Evolutionary conservation across 2,113 vertebrate species (phyloP).

Genomic region (Tragelaphus strepsiceros): DNA sequence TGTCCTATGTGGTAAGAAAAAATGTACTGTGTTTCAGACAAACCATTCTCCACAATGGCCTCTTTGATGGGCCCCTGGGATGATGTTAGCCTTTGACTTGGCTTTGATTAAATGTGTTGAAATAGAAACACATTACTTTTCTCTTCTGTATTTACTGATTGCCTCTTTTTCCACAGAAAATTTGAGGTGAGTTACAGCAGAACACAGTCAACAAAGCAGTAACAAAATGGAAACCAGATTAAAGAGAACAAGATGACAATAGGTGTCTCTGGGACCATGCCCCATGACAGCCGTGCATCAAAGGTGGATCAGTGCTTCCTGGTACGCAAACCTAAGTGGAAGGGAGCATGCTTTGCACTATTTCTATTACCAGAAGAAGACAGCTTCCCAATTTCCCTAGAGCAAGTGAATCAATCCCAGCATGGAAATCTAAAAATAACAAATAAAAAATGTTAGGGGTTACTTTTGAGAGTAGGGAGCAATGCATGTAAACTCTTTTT

Average conservation of each 20-base stretch:
- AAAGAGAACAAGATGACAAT: not conserved
- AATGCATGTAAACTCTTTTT: not conserved
- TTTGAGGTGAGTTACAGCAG: not conserved
- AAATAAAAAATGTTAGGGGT: not conserved
- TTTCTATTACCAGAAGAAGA: not conserved
- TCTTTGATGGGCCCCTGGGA: not conserved
- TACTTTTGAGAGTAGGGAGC: not conserved
- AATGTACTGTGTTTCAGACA: not conserved
- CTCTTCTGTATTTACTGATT: not conserved
- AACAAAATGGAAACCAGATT: not conserved
- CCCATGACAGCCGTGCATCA: not conserved
- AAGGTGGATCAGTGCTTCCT: not conserved
- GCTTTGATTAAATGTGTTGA: not conserved
- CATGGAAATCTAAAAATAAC: not conserved
- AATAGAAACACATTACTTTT: not conserved
- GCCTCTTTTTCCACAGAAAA: not conserved
- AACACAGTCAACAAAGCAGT: not conserved
- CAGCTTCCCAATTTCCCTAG: not conserved
- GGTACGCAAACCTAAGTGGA: not conserved
- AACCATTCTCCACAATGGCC: not conserved
- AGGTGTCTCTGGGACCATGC: accelerated
- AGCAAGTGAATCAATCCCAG: not conserved
- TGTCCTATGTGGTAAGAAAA: not conserved
- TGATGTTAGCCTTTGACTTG: not conserved
- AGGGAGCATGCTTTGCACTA: not conserved